A percentile compares a stretch with the other conserved stretches of the same genome.
phyloP scores from a whole-genome alignment of 2,888 invertebrate species.

The Drosophila atripex region DNA sequence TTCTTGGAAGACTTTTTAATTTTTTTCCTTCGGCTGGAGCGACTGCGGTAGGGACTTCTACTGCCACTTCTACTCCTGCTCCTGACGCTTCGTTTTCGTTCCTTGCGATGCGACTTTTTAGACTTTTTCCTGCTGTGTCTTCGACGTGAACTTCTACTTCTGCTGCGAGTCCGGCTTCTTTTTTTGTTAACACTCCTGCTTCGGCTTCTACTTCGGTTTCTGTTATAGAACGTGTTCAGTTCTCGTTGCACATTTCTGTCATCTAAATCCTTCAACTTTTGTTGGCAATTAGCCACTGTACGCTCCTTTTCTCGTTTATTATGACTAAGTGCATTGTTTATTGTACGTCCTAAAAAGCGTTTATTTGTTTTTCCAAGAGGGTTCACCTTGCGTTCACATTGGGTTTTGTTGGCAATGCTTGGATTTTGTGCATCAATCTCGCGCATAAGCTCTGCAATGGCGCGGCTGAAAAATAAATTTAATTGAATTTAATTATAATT shows the following conservation, averaged over 20 bases:
- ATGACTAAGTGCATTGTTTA: slow-evolving; percentile 71
- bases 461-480: slow-evolving; percentile 53
- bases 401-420: slow-evolving; percentile 10
- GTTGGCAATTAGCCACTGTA: slow-evolving; percentile 63
- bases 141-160: slow-evolving; percentile 9
- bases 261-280: slow-evolving; percentile 75
- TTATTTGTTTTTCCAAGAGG: slow-evolving; percentile 79
- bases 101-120: slow-evolving; percentile 5
- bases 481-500: background rate
- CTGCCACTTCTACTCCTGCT: slow-evolving; percentile 34
- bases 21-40: slow-evolving; percentile 34
- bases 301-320: slow-evolving; percentile 70
- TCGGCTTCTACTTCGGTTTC: slow-evolving; percentile 10
- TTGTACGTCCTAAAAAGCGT: slow-evolving; percentile 76
- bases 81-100: slow-evolving; percentile 33
- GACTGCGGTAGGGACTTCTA: slow-evolving; percentile 30
- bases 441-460: slow-evolving; percentile 74
- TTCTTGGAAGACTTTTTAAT: slow-evolving; percentile 35
- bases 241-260: slow-evolving; percentile 46
- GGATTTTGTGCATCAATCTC: slow-evolving; percentile 53
- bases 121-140: slow-evolving; percentile 15
- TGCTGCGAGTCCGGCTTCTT: slow-evolving; percentile 1
- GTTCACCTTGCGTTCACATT: slow-evolving; percentile 74
- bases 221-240: slow-evolving; percentile 47
- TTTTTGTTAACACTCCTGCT: no score